Evolutionary conservation across 2,888 invertebrate genomes (phyloP), one percentile per base, ranked within the genome.

Genomic region (Pecten maximus): DNA sequence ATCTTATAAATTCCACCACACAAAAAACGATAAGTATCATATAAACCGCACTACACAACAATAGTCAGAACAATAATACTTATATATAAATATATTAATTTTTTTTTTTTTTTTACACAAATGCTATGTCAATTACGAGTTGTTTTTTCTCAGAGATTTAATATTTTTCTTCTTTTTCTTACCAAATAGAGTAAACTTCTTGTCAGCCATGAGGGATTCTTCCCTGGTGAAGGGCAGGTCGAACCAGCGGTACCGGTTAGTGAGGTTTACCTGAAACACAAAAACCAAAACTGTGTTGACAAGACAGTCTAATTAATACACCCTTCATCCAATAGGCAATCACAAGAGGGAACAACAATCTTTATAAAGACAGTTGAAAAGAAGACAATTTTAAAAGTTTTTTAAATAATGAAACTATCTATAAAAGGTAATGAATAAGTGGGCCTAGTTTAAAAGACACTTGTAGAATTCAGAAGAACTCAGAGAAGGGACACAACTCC

Each of bases 191-290:
- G 98, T 97, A n/a, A 99, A 97, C 95, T 98, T 98, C 97, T 99
- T 99, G 96, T 99, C 99, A 0, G 99, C 98, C 95, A 98, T 98
- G 15, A 99, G 97, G 90, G 98, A 98, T 97, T 99, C 99, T 95
- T 99, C 99, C 88, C 99, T 97, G 0, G 99, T 98, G 93, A 99
- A 97, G 0, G 99, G 99, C 94, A 99, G 98, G 96, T 99, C 99
- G 96, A 98, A 99, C 99, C 99, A 99, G 23, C 99, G 98, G 98
- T 95, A 93, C 48, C 96, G 92, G 0, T 94, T 91, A 87, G 94
- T 93, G 40, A 93, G 93, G 8, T 93, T 92, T 28, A 94, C 91
- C 93, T 94, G 90, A 40, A 89, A 91, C 40, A 91, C 12, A 88
- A 39, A 88, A 28, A 23, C 50, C 28, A 48, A 35, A 2, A 23